Base-by-base conservation (phyloP, 2,888 invertebrate genomes). In the Syritta pipiens region DNA sequence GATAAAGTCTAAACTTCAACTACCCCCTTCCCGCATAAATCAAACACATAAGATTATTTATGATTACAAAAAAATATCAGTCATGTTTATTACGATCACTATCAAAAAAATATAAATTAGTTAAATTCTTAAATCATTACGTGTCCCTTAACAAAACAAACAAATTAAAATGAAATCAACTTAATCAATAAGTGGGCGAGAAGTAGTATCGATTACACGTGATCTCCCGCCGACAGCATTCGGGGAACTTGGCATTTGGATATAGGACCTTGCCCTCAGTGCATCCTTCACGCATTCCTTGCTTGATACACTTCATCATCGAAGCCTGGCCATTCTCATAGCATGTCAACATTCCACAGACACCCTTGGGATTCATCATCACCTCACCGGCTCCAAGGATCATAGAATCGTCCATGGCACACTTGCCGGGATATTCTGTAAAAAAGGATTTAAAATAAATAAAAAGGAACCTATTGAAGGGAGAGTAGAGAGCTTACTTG, bases 261-360 rank as follows among this genome's bases (percentile, higher is more conserved):
- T 57, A 32, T 3, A 74, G 5, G 32, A 79, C 68, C 7, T 46
- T 35, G 30, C 79, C 79, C 20, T 79, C 74, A 1, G 17, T 67
- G 9, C 79, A 79, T 24, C 79, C 79, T 17, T 79, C 79, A 19
- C 79, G 67, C 79, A 79, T 79, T 7, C 67, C 67, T 57, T 79
- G 79, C 10, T 68, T 74, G 17, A 79, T 30, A 22, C 79, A 79
- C 5, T 60, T 60, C 62, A 57, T 62, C 9, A 63, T 74, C 3
- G 79, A 17, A 14, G 74, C 79, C 4, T 79, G 62, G 20, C 79
- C 79, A 24, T 79, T 74, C 32, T 79, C 74, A n/a, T 46, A 79
- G 37, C 79, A 79, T 0, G 74, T 79, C 6, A 79, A 9, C 49
- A 74, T 62, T 10, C 60, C 74, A 17, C 79, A 79, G 32, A 74